Evolutionary conservation across 1,140 invertebrate genomes (phyloP).

Genomic region (Drosophila oshimai): DNA sequence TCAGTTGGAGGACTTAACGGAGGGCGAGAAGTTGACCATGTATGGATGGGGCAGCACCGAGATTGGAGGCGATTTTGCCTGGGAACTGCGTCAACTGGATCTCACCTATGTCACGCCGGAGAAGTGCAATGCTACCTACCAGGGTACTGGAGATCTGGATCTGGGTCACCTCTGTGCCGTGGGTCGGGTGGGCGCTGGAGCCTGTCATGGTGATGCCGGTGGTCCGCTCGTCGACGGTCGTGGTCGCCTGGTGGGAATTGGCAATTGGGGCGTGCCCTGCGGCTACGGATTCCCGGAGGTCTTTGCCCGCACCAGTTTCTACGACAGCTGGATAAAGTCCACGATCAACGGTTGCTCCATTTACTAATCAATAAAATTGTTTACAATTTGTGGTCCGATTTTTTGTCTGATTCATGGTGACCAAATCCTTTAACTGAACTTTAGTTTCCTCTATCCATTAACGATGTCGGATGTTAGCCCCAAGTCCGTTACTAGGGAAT

Average conservation of each 20-base stretch:
- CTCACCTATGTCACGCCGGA: constrained; percentile 46
- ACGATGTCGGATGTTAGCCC: no score
- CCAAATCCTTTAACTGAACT: background rate
- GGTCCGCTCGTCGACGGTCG: constrained; percentile 59
- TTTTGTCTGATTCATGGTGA: background rate
- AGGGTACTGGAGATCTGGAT: constrained; percentile 39
- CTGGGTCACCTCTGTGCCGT: constrained; percentile 85
- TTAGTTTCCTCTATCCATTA: no score
- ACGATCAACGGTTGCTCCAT: constrained; percentile 57
- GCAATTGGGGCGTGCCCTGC: constrained; percentile 85
- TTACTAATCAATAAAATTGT: constrained; percentile 6
- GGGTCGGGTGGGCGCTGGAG: constrained; percentile 83
- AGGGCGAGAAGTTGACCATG: constrained; percentile 78
- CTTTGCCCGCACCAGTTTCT: constrained; percentile 80
- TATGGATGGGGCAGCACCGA: constrained; percentile 84
- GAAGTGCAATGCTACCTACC: constrained; percentile 43
- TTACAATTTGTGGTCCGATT: background rate
- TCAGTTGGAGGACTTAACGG: constrained; percentile 38
- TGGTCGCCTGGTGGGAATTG: constrained; percentile 65
- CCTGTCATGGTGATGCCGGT: constrained; percentile 69
- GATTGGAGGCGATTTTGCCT: constrained; percentile 14
- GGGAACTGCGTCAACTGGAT: constrained; percentile 60
- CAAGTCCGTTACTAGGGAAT: background rate
- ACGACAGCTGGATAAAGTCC: constrained; percentile 71
- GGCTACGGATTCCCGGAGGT: constrained; percentile 84